Conservation (phyloP, 1,140 invertebrate genomes). For the Solenopsis fugax region DNA sequence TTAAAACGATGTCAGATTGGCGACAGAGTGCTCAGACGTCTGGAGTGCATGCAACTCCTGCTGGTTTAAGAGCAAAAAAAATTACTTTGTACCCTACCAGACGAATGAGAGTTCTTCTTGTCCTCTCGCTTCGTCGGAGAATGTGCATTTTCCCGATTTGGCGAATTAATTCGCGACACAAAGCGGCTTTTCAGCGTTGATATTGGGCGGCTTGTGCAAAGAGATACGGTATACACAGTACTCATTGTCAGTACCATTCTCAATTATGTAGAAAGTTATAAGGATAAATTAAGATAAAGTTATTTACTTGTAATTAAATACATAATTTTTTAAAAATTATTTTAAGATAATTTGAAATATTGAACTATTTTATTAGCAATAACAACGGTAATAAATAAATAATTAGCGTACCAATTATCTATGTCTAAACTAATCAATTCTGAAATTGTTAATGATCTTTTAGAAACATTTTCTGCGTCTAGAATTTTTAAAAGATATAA, state of each 20-base stretch:
- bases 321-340: not conserved
- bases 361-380: not conserved
- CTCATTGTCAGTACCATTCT: not conserved
- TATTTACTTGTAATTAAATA: not conserved
- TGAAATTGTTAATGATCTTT: not conserved
- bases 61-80: conserved; percentile 43
- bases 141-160: conserved; percentile 61
- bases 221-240: not conserved
- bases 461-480: not conserved
- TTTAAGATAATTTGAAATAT: not conserved
- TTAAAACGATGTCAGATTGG: conserved; percentile 61
- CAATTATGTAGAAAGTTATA: not conserved
- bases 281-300: conserved; percentile 4
- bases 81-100: conserved; percentile 33
- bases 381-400: not conserved
- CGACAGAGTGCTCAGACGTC: conserved; percentile 52
- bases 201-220: not conserved
- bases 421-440: not conserved
- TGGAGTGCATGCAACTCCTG: conserved; percentile 49
- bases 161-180: conserved; percentile 46
- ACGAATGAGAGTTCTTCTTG: not conserved
- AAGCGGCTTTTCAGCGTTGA: conserved; percentile 6
- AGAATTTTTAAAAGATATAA: too few species aligned
- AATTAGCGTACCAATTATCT: not conserved
- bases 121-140: not conserved